Base-by-base conservation (phyloP, 2,797 vertebrate species). In the Anniella stebbinsi region DNA sequence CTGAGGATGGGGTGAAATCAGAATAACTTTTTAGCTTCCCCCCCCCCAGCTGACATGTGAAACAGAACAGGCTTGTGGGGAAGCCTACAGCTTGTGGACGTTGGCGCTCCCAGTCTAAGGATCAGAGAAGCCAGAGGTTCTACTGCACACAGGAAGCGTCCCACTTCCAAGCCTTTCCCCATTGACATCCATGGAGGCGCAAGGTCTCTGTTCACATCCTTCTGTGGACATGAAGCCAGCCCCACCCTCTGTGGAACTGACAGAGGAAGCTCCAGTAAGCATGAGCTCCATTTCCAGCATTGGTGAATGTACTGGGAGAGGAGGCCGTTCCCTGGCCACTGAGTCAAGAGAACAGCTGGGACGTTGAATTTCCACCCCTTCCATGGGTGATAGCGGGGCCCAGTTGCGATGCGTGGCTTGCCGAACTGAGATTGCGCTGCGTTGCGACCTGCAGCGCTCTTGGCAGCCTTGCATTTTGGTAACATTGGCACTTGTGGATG, bases 1-100 rank as follows among this genome's bases (percentile, higher is more conserved):
- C 18, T 0, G 3, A 82, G 75, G 18, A 75, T 36, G 63, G 41
- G 36, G 1, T n/a, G 4, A 77, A n/a, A 48, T 38, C 7, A 36
- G 13, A 2, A 23, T 0, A 2, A 23, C 10, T 17, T 33, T 63
- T 7, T 45, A 73, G 30, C 28, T 45, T n/a, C n/a, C 45, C 6
- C 30, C 10, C 23, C 63, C 25, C 38, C 25, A 45, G 54, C 17
- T 2, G 11, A n/a, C n/a, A 17, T 1, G 38, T 66, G 51, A 41
- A 66, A 9, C 73, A n/a, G 33, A 7, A 66, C 21, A 84, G 18
- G 80, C 33, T 30, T 51, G 25, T 21, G 85, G 77, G 80, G 73
- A 38, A 73, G 51, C 57, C 88, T 60, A 7, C 83, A 84, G 89
- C 90, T 89, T 88, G 88, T 93, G 4, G 51, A 33, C 1, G 17